Evolutionary conservation across 2,888 invertebrate species (phyloP).

Genomic region (Lycaena phlaeas): DNA sequence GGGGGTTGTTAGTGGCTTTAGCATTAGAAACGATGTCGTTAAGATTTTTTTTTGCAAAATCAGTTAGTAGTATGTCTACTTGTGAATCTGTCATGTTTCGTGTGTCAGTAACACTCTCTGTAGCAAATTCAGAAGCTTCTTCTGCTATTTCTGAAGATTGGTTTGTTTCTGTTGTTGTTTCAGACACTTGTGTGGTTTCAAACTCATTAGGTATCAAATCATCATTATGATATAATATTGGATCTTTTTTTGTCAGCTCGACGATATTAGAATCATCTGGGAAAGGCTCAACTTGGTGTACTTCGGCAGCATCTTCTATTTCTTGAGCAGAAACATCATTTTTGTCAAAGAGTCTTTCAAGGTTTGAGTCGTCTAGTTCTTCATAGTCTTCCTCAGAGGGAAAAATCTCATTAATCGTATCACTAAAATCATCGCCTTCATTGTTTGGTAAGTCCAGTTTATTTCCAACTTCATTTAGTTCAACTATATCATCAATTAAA

Average conservation of each 20-base stretch:
- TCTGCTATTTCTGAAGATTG: not conserved
- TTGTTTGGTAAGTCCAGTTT: slow-evolving; percentile 35
- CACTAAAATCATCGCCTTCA: slow-evolving; percentile 16
- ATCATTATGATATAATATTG: slow-evolving; percentile 31
- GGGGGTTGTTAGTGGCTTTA: slow-evolving; percentile 6
- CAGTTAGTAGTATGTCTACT: slow-evolving; percentile 28
- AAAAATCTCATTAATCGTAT: slow-evolving; percentile 14
- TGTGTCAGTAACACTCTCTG: slow-evolving; percentile 15
- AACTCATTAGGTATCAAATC: slow-evolving; percentile 26
- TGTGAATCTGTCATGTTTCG: slow-evolving; percentile 29
- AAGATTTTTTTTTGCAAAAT: slow-evolving; percentile 24
- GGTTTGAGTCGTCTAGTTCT: slow-evolving; percentile 19
- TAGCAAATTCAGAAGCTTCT: slow-evolving; percentile 6
- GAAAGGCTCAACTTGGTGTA: slow-evolving; percentile 11
- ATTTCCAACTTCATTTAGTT: slow-evolving; percentile 35
- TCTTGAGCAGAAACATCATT: slow-evolving; percentile 13
- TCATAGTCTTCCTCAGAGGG: slow-evolving; percentile 17
- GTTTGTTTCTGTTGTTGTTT: slow-evolving; percentile 10
- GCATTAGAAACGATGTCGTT: slow-evolving; percentile 10
- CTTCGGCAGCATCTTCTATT: not conserved
- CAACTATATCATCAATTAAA: slow-evolving; percentile 38
- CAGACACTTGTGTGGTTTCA: no score
- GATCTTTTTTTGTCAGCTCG: slow-evolving; percentile 13
- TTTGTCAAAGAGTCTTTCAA: slow-evolving; percentile 17
- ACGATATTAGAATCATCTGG: slow-evolving; percentile 9